Conservation (phyloP, 2,797 vertebrate genomes). For the Lepus oiostolus region DNA sequence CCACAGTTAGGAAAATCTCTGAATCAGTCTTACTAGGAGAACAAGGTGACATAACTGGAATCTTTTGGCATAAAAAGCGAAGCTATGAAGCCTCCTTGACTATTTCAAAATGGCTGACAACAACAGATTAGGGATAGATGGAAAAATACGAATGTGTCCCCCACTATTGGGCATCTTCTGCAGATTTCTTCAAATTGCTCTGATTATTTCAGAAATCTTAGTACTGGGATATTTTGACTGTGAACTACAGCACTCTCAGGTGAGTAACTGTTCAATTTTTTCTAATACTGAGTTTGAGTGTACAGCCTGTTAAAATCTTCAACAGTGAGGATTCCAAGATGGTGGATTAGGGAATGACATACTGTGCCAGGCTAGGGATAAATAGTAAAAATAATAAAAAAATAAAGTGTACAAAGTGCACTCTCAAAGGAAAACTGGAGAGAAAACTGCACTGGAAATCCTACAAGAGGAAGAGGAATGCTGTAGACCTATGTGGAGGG, state of each 20-base stretch:
- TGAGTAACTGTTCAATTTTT: background rate
- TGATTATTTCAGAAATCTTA: background rate
- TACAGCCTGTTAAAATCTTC: constrained; percentile 37
- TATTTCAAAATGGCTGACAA: constrained; percentile 23
- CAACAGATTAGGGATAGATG: background rate
- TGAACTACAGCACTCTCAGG: background rate
- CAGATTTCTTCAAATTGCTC: background rate
- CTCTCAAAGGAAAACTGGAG: too few species aligned
- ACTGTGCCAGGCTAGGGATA: too few species aligned
- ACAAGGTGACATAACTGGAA: background rate
- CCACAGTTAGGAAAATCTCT: background rate
- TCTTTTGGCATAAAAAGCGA: constrained; percentile 27
- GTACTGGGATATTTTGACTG: background rate
- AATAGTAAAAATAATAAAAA: too few species aligned
- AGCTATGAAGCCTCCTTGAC: background rate
- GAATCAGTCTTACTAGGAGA: background rate
- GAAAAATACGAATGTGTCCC: background rate
- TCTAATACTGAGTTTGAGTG: constrained; percentile 1
- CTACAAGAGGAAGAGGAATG: too few species aligned
- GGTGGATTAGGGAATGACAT: too few species aligned
- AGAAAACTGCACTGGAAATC: too few species aligned
- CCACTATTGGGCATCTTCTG: background rate
- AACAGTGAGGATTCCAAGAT: background rate
- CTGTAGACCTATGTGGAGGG: too few species aligned
- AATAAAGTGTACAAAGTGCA: too few species aligned